Percentiles rank a stretch among this genome's conserved stretches.
These are phyloP conservation scores for Heteropelma amictum DNA, from an alignment of 2,888 invertebrate genomes.

Conservation along the genomic window DNA sequence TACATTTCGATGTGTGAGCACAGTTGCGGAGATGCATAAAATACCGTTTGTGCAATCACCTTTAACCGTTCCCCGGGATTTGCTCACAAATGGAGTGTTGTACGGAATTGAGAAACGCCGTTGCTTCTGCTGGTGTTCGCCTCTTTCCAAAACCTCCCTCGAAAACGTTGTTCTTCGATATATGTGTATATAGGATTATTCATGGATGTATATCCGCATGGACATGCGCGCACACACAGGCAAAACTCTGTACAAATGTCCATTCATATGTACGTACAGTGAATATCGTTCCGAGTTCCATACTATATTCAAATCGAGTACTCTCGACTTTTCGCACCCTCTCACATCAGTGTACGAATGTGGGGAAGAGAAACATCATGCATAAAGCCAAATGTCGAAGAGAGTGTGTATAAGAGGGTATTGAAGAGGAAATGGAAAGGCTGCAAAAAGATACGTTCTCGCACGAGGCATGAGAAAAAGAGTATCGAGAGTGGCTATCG, in stretches of 20 bases:
- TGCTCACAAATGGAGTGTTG: slow-evolving; percentile 40
- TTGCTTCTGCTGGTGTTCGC: slow-evolving; percentile 11
- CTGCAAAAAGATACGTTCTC: slow-evolving; percentile 3
- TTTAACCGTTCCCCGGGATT: neutral
- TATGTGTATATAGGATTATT: neutral
- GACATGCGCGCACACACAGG: slow-evolving; percentile 14
- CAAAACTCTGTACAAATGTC: neutral
- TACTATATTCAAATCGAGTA: slow-evolving; percentile 42
- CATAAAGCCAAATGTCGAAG: neutral
- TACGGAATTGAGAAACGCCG: slow-evolving; percentile 39
- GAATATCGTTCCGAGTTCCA: neutral
- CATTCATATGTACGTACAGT: neutral
- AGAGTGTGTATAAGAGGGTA: neutral
- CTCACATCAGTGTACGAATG: neutral
- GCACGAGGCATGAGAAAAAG: neutral
- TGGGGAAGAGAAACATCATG: neutral
- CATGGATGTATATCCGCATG: no score
- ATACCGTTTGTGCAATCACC: slow-evolving; percentile 7
- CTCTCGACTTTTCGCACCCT: slow-evolving; percentile 35
- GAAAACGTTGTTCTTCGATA: slow-evolving; percentile 6
- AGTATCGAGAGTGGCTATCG: slow-evolving; percentile 11
- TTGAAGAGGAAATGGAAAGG: neutral
- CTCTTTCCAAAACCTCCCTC: neutral
- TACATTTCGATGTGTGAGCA: neutral
- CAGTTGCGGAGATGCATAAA: slow-evolving; percentile 12